Evolutionary conservation across 2,888 invertebrate species (phyloP).

Genomic region (Ischnus inquisitorius): DNA sequence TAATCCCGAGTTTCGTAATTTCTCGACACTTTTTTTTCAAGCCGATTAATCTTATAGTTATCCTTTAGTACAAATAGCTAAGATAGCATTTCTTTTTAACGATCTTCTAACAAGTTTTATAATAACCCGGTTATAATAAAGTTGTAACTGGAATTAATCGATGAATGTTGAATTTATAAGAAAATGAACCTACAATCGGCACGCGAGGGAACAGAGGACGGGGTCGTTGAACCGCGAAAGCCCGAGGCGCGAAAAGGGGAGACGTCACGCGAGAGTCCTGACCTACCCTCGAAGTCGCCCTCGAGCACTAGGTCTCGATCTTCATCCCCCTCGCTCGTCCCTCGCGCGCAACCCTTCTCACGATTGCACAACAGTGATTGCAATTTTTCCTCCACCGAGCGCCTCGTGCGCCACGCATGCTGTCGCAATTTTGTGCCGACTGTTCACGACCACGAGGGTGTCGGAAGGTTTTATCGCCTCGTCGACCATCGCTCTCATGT

Average conservation of each 20-base stretch:
- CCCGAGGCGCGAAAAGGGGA: background rate
- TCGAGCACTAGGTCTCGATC: conserved; percentile 52
- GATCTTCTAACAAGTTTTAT: no score
- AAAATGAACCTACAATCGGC: background rate
- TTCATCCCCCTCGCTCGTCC: conserved; percentile 25
- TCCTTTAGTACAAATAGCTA: no score
- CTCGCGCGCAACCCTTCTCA: background rate
- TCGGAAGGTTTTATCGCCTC: conserved; percentile 12
- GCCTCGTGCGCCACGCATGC: conserved; percentile 8
- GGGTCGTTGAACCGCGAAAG: conserved; percentile 41
- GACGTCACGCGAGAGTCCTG: conserved; percentile 41
- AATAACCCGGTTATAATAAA: no score
- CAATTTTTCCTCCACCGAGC: conserved; percentile 17
- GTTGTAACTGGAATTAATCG: no score
- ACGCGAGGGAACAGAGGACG: background rate
- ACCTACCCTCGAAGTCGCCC: conserved; percentile 60
- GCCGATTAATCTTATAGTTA: no score
- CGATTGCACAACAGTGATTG: conserved; percentile 7
- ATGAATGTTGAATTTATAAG: background rate
- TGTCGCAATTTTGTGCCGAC: conserved; percentile 20
- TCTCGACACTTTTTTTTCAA: no score
- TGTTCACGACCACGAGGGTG: conserved; percentile 14
- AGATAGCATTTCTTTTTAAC: no score
- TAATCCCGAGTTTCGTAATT: no score
- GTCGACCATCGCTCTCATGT: background rate